Evolutionary conservation across 2,797 vertebrate species (phyloP), one percentile per base, ranked within the genome.

Genomic region (Oceanodroma leucorhoa): DNA sequence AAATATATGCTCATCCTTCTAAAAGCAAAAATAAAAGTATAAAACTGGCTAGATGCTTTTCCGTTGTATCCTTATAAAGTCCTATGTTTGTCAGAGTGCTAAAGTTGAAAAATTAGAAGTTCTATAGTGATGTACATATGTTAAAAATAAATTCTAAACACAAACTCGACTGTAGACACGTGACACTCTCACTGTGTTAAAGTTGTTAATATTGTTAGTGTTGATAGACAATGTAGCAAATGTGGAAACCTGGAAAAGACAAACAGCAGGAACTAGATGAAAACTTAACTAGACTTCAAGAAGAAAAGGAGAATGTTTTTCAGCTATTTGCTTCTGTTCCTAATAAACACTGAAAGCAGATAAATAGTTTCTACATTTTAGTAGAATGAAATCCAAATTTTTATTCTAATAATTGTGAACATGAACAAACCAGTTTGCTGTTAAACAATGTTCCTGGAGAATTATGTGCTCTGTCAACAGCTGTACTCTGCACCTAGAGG

Each of bases 131-230:
- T 80, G 23, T 46, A 27, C 12, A 4, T 24, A 19, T 27, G 32
- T 36, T 53, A 80, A 57, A 64, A 67, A 57, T 50, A 1, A 70
- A 11, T 81, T 86, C 9, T 75, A 53, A 75, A 21, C 6, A 69
- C 11, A 64, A 41, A 70, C 11, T 57, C 0, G 0, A 22, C 36
- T 64, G 18, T 55, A 71, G 48, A 58, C 2, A 48, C 2, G 6
- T 17, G 5, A 11, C 34, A 51, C 12, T 83, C 13, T n/a, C 32
- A 9, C 5, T 32, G 7, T 12, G 6, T 36, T 83, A 38, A n/a
- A 32, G 9, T 38, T 65, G 12, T 67, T 72, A 34, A 3, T 41
- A 6, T 11, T 64, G 8, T 41, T 26, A 46, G 3, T 12, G 9
- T 53, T 57, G 14, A n/a, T 9, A 73, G 23, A 30, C 16, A 60